phyloP scores from a whole-genome alignment of 1,140 invertebrate genomes.

The Saxidomus purpurata region DNA sequence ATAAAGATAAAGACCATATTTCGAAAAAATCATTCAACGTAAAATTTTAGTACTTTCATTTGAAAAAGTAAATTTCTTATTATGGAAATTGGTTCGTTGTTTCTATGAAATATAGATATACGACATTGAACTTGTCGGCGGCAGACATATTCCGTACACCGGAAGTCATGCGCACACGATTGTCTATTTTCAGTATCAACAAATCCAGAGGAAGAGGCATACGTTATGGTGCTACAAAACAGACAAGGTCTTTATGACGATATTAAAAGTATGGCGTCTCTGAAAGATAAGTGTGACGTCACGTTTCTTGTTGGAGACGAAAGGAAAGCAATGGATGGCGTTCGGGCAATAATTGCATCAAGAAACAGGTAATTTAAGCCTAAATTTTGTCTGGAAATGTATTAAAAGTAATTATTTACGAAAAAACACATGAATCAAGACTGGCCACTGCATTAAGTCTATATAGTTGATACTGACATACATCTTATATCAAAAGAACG shows the following conservation, averaged over 20 bases:
- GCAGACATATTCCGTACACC: background rate
- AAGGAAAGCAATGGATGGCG: slow-evolving; percentile 96
- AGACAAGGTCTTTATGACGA: slow-evolving; percentile 59
- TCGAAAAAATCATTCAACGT: too few species aligned
- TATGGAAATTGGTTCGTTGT: too few species aligned
- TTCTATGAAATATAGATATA: too few species aligned
- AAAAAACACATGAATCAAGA: too few species aligned
- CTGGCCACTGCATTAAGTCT: too few species aligned
- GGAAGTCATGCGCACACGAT: background rate
- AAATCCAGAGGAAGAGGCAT: slow-evolving; percentile 54
- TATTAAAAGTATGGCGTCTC: slow-evolving; percentile 83
- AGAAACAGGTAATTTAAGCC: slow-evolving; percentile 91
- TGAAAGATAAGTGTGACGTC: slow-evolving; percentile 98
- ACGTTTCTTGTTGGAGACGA: slow-evolving; percentile 98
- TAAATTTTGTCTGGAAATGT: background rate
- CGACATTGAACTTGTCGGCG: too few species aligned
- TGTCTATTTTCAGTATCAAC: slow-evolving; percentile 46
- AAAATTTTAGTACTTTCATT: too few species aligned
- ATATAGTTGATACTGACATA: too few species aligned
- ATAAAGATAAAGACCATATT: too few species aligned
- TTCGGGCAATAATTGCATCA: slow-evolving; percentile 95
- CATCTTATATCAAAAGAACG: too few species aligned
- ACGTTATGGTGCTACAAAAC: slow-evolving; percentile 63
- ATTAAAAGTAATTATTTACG: background rate
- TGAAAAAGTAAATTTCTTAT: too few species aligned